phyloP scores from a whole-genome alignment of 2,113 vertebrate species.

The Anhinga rufa region DNA sequence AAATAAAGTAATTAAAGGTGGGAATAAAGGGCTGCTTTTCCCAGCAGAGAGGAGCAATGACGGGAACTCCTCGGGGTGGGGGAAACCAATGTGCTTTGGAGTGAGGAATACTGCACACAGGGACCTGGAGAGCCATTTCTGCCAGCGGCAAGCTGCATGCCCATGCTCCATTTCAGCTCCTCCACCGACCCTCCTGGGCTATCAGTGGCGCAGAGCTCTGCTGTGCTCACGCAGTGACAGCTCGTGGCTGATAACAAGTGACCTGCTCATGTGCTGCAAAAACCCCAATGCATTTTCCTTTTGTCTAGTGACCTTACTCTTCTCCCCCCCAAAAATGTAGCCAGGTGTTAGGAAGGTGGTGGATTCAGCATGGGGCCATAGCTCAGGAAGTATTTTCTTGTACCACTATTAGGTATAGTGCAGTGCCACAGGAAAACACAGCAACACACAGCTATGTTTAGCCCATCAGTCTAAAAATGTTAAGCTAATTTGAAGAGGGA shows the following conservation, averaged over 20 bases:
- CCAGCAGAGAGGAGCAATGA: neutral
- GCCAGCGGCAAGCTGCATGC: neutral
- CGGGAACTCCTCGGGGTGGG: neutral
- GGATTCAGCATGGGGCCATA: neutral
- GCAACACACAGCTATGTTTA: neutral
- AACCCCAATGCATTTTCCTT: neutral
- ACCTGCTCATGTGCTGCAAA: neutral
- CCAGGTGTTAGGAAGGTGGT: too few species aligned
- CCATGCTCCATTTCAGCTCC: neutral
- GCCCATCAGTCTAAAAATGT: neutral
- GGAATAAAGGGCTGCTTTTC: neutral
- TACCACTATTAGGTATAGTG: neutral
- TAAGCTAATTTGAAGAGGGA: neutral
- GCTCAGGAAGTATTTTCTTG: neutral
- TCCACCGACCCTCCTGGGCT: neutral
- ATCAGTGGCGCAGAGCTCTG: neutral
- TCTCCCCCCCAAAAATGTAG: neutral
- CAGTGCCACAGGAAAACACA: neutral
- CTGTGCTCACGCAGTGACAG: neutral
- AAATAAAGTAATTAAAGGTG: neutral
- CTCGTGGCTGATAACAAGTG: neutral
- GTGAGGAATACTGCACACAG: neutral
- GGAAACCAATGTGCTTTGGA: neutral
- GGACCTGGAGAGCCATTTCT: neutral
- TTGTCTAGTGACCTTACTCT: neutral